A percentile compares a stretch with the other conserved stretches of the same genome.
Evolutionary conservation across 2,888 invertebrate genomes (phyloP).

Genomic region (Auanema sp.): DNA sequence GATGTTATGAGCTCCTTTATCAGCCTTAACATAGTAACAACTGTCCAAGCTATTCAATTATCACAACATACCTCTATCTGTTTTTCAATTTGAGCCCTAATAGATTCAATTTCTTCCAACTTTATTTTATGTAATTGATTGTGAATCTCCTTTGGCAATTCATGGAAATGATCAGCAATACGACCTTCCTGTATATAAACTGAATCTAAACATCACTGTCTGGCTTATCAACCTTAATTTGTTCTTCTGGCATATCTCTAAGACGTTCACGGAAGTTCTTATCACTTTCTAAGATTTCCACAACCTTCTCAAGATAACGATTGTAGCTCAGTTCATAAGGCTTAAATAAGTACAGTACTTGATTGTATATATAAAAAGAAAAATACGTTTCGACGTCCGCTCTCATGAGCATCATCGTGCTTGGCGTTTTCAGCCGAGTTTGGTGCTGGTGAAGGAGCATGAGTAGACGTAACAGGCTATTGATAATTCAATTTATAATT

Average conservation of each 20-base stretch:
- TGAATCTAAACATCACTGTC: background rate
- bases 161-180: constrained; percentile 62
- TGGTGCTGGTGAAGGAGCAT: no score
- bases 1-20: constrained; percentile 58
- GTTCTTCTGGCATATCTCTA: constrained; percentile 54
- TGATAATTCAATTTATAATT: no score
- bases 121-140: constrained; percentile 57
- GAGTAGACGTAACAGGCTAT: no score
- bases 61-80: constrained; percentile 43
- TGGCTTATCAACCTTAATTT: constrained; percentile 52
- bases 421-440: no score
- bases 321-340: constrained; percentile 58
- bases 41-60: background rate
- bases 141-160: constrained; percentile 47
- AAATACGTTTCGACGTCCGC: no score
- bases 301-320: constrained; percentile 61
- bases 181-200: constrained; percentile 47
- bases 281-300: constrained; percentile 58
- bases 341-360: constrained; percentile 26
- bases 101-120: constrained; percentile 55
- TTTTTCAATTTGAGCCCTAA: constrained; percentile 53
- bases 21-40: constrained; percentile 27
- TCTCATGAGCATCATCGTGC: no score
- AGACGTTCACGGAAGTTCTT: constrained; percentile 58
- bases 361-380: background rate